Percentiles rank a stretch among this genome's conserved stretches.
phyloP scores from a whole-genome alignment of 2,888 invertebrate genomes.

The Notodonta ziczac region DNA sequence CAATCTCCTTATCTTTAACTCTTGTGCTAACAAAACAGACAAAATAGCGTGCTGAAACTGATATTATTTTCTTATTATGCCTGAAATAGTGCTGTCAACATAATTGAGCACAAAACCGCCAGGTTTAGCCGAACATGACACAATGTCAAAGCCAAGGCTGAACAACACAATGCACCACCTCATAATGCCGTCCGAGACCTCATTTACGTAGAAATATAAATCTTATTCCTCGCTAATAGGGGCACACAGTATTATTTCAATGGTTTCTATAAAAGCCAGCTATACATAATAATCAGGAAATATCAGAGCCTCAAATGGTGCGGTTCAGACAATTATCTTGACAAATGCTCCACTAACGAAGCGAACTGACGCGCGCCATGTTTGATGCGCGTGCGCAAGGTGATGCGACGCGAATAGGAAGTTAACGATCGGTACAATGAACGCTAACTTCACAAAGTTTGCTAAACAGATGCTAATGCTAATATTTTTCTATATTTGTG shows the following conservation, averaged over 20 bases:
- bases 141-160: conserved; percentile 71
- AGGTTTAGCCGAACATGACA: conserved; percentile 56
- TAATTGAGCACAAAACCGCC: conserved; percentile 54
- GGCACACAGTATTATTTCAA: conserved; percentile 20
- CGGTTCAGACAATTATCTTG: conserved; percentile 74
- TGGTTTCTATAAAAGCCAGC: conserved; percentile 28
- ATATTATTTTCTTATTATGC: conserved; percentile 1
- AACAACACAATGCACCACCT: conserved; percentile 29
- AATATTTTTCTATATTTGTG: conserved; percentile 49
- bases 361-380: conserved; percentile 57
- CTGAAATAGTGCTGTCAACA: conserved; percentile 16
- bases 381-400: conserved; percentile 60
- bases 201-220: conserved; percentile 25
- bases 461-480: conserved; percentile 65
- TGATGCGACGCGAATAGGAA: conserved; percentile 65
- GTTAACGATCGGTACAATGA: conserved; percentile 68
- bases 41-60: neutral
- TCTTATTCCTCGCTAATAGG: conserved; percentile 32
- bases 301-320: conserved; percentile 66
- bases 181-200: conserved; percentile 32
- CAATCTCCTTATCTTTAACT: neutral
- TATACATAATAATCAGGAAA: conserved; percentile 69
- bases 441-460: conserved; percentile 44
- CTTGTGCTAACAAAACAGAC: neutral
- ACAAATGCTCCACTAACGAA: conserved; percentile 79